These are phyloP conservation scores for Epinephelus cyanopodus DNA, from an alignment of 2,113 vertebrate genomes.

Conservation along the genomic window DNA sequence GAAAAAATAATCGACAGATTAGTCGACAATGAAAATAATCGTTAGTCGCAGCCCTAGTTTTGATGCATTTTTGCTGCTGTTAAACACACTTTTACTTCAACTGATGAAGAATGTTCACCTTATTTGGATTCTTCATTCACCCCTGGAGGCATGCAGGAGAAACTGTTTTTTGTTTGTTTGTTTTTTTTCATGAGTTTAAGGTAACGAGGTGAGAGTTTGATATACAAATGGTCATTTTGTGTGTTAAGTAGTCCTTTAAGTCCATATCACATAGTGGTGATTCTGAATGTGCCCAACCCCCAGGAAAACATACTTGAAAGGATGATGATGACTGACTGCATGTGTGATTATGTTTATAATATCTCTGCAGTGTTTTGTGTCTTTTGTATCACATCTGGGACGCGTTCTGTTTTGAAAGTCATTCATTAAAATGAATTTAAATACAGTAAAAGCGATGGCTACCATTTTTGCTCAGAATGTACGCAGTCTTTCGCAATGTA, in stretches of 20 bases:
- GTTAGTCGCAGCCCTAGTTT: too few species aligned
- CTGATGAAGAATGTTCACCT: too few species aligned
- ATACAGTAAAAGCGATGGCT: not conserved
- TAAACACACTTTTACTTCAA: too few species aligned
- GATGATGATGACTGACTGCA: conserved; percentile 29
- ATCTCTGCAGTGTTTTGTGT: conserved; percentile 8
- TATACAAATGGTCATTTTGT: too few species aligned
- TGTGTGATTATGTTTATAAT: conserved; percentile 29
- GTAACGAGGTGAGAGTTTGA: too few species aligned
- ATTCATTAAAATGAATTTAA: conserved; percentile 46
- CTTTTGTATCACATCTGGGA: conserved; percentile 30
- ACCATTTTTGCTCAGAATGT: not conserved
- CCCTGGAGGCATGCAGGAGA: too few species aligned
- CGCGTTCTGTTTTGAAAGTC: not conserved
- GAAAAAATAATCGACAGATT: too few species aligned
- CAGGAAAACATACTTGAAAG: conserved; percentile 23
- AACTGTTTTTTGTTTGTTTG: too few species aligned
- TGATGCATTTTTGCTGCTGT: too few species aligned
- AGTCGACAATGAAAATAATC: too few species aligned
- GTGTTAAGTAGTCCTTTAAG: not conserved
- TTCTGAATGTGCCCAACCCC: conserved; percentile 19
- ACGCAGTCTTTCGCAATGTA: not conserved
- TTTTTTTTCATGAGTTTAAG: too few species aligned
- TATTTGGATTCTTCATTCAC: too few species aligned
- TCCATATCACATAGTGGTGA: conserved; percentile 25